Evolutionary conservation across 2,888 invertebrate genomes (phyloP), one percentile per base, ranked within the genome.

Genomic region (Oxycera nigricornis): DNA sequence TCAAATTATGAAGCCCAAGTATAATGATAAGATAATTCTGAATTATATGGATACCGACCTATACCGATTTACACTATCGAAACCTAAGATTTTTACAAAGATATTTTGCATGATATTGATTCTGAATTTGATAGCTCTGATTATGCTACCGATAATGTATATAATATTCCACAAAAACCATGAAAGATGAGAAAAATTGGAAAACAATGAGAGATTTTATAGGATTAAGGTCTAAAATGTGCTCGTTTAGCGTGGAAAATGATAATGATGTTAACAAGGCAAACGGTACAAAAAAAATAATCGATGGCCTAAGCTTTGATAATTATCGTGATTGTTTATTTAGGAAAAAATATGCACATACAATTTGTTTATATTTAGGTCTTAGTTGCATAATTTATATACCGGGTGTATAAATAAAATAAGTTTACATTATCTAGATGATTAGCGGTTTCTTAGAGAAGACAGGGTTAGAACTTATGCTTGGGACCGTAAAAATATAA

Each of bases 1-100:
- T n/a, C n/a, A n/a, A n/a, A n/a, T n/a, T n/a, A n/a, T n/a, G n/a
- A n/a, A n/a, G n/a, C n/a, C n/a, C n/a, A n/a, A n/a, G n/a, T n/a
- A n/a, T n/a, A n/a, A n/a, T n/a, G n/a, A n/a, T n/a, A n/a, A n/a
- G n/a, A n/a, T n/a, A n/a, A n/a, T n/a, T n/a, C n/a, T n/a, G n/a
- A n/a, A n/a, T n/a, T n/a, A n/a, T n/a, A n/a, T n/a, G n/a, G n/a
- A n/a, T n/a, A 82, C 81, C 1, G 81, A 82, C n/a, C n/a, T 73
- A 79, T 78, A 7, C 77, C 81, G n/a, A 78, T 82, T 17, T 78
- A 82, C 50, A 70, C 80, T 31, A 79, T 85, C 6, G 73, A 76
- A 20, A 82, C 81, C 11, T n/a, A n/a, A n/a, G n/a, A n/a, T n/a
- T n/a, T n/a, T n/a, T n/a, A n/a, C n/a, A n/a, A n/a, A n/a, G n/a